Evolutionary conservation across 2,888 invertebrate genomes (phyloP).

Genomic region (Scaptomyza tumidula): DNA sequence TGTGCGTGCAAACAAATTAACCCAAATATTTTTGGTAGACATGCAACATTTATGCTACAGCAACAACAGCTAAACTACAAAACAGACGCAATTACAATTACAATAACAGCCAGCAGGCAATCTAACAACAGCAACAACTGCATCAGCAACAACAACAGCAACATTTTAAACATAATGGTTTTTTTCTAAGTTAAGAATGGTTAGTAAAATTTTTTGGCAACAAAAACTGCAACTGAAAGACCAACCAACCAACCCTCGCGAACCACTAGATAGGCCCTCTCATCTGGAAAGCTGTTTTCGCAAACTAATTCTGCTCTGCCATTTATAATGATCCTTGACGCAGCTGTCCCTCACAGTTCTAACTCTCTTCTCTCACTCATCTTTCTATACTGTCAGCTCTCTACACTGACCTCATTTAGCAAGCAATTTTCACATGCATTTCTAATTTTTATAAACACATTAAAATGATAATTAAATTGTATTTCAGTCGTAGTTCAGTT

Average conservation of each 20-base stretch:
- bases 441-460: conserved; percentile 80
- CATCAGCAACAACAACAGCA: conserved; percentile 29
- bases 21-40: conserved; percentile 79
- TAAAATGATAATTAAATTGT: conserved; percentile 81
- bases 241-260: conserved; percentile 32
- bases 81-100: conserved; percentile 45
- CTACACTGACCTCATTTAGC: conserved; percentile 48
- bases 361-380: neutral
- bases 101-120: conserved; percentile 36
- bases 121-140: conserved; percentile 22
- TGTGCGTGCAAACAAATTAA: conserved; percentile 71
- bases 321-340: conserved; percentile 47
- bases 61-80: conserved; percentile 37
- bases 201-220: neutral
- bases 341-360: conserved; percentile 50
- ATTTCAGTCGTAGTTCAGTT: conserved; percentile 18
- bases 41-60: conserved; percentile 56
- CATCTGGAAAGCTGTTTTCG: conserved; percentile 42
- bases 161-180: conserved; percentile 57
- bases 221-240: conserved; percentile 26
- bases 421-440: conserved; percentile 43
- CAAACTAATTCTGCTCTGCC: conserved; percentile 21
- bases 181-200: conserved; percentile 48
- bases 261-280: conserved; percentile 34
- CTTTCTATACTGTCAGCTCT: neutral